Conservation (phyloP, 2,797 vertebrate species). For the Hypotaenidia philippensis region DNA sequence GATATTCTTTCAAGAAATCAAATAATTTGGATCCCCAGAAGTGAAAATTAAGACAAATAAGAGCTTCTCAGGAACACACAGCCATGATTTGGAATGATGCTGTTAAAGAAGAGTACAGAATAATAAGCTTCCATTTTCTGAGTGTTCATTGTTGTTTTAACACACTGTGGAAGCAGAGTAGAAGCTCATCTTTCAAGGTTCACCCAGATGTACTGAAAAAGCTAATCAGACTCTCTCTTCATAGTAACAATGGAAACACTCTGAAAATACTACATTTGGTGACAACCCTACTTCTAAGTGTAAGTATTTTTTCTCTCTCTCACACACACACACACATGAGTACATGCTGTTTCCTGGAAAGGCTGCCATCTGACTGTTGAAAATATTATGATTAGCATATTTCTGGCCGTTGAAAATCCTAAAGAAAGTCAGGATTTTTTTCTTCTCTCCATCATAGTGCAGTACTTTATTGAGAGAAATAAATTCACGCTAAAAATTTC, state of each 20-base stretch:
- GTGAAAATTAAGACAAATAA: not conserved
- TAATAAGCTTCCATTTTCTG: not conserved
- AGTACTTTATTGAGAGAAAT: not conserved
- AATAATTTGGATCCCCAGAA: not conserved
- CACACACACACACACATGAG: accelerated
- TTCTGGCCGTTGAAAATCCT: not conserved
- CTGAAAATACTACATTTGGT: not conserved
- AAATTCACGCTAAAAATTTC: not conserved
- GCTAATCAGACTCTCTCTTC: not conserved
- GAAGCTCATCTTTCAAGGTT: not conserved
- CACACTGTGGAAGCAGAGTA: not conserved
- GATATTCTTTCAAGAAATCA: not conserved
- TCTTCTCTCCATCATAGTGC: accelerated
- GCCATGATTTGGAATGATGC: not conserved
- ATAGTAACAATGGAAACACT: not conserved
- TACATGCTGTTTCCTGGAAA: accelerated
- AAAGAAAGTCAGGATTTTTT: accelerated
- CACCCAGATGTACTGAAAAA: not conserved
- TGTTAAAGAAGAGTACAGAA: not conserved
- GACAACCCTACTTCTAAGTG: accelerated
- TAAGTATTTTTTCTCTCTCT: not conserved
- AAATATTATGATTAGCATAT: not conserved
- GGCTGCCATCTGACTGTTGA: not conserved
- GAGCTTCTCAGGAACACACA: not conserved
- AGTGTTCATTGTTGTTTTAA: not conserved